A percentile compares a stretch with the other conserved stretches of the same genome.
Evolutionary conservation across 1,140 invertebrate species (phyloP).

Genomic region (Anthonomus grandis): DNA sequence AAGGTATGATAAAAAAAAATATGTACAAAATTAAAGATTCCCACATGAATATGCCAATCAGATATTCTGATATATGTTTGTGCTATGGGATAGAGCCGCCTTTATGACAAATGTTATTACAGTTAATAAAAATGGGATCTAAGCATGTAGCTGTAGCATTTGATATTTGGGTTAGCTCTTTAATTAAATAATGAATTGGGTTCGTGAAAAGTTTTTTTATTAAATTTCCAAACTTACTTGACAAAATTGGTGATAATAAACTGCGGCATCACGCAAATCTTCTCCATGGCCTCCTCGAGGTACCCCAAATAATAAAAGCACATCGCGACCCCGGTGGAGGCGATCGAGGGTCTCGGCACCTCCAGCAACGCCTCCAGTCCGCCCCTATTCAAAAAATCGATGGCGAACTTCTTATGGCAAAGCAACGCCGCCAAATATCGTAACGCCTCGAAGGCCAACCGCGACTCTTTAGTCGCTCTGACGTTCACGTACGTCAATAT

Average conservation of each 20-base stretch:
- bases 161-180: too few relatives aligned
- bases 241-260: conserved; percentile 75
- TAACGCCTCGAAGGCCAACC: conserved; percentile 91
- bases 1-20: too few relatives aligned
- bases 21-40: too few relatives aligned
- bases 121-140: too few relatives aligned
- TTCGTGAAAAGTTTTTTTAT: background rate
- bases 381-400: conserved; percentile 86
- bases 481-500: conserved; percentile 91
- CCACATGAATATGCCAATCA: too few relatives aligned
- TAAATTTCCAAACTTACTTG: conserved; percentile 53
- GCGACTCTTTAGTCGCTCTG: conserved; percentile 80
- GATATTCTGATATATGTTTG: too few relatives aligned
- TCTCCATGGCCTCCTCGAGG: conserved; percentile 96
- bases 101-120: too few relatives aligned
- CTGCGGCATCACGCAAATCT: conserved; percentile 82
- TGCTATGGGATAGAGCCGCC: too few relatives aligned
- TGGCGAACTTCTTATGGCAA: conserved; percentile 96
- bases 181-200: too few relatives aligned
- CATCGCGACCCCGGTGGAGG: conserved; percentile 93
- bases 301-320: conserved; percentile 96
- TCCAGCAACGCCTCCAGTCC: conserved; percentile 82
- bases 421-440: conserved; percentile 90
- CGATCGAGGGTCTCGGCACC: conserved; percentile 87
- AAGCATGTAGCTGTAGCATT: too few relatives aligned